Conservation (phyloP, 2,113 vertebrate species). For the Pavo muticus region DNA sequence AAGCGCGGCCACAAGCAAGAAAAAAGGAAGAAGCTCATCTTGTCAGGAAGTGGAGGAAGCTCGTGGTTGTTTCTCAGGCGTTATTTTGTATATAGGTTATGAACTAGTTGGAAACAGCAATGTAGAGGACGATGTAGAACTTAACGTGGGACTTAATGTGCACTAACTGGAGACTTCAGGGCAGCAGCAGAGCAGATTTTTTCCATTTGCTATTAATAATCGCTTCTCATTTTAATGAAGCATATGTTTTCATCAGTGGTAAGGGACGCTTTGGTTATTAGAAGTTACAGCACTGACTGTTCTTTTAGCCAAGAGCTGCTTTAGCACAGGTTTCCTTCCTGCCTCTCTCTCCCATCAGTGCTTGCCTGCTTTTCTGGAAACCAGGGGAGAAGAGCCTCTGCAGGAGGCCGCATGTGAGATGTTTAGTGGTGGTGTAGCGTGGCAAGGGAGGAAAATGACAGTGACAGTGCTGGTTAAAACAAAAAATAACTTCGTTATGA, state of each 20-base stretch:
- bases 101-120: background rate
- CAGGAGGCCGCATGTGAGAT: no score
- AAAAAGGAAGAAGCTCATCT: background rate
- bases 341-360: background rate
- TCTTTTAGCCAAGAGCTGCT: background rate
- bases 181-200: background rate
- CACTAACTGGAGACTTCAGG: background rate
- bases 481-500: background rate
- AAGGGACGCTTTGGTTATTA: background rate
- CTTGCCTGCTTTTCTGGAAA: rapidly evolving
- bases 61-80: background rate
- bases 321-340: background rate
- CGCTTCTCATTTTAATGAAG: background rate
- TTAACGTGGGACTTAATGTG: no score
- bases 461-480: background rate
- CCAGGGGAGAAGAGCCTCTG: background rate
- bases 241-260: background rate
- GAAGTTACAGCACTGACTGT: background rate
- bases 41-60: background rate
- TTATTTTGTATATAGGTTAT: background rate
- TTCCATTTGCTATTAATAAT: background rate
- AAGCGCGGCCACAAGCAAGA: background rate
- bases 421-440: background rate
- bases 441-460: background rate
- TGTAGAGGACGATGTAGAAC: background rate